Percentiles rank a stretch among this genome's conserved stretches.
Evolutionary conservation across 2,888 invertebrate genomes (phyloP).

Genomic region (Pollenia labialis): DNA sequence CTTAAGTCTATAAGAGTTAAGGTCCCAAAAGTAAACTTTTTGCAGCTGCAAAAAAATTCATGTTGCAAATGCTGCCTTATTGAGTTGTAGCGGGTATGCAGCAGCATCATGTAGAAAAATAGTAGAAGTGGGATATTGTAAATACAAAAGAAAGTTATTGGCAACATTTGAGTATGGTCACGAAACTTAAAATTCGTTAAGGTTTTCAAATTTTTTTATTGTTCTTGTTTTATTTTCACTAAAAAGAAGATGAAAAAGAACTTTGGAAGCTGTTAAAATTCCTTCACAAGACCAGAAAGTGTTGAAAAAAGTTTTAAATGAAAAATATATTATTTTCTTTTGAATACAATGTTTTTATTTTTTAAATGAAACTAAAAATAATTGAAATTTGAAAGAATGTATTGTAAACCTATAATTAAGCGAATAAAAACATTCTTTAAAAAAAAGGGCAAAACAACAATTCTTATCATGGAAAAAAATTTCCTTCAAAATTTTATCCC

Average conservation of each 20-base stretch:
- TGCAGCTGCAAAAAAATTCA: conserved; percentile 68
- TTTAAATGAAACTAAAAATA: too few species aligned
- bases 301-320: conserved; percentile 16
- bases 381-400: too few species aligned
- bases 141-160: conserved; percentile 70
- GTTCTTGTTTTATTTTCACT: background rate
- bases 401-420: too few species aligned
- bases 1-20: conserved; percentile 70
- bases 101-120: conserved; percentile 8
- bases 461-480: too few species aligned
- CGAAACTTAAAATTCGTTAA: conserved; percentile 67
- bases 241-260: conserved; percentile 44
- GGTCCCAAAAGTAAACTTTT: conserved; percentile 65
- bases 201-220: conserved; percentile 4
- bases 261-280: conserved; percentile 50
- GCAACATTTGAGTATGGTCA: conserved; percentile 72
- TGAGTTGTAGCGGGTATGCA: conserved; percentile 16
- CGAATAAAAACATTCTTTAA: too few species aligned
- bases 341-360: background rate
- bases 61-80: conserved; percentile 22
- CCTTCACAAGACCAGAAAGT: conserved; percentile 36
- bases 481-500: too few species aligned
- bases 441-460: too few species aligned
- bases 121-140: conserved; percentile 41
- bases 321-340: background rate